Percentiles rank a stretch among this genome's conserved stretches.
Evolutionary conservation across 2,797 vertebrate species (phyloP).

Genomic region (Anguilla pacifica): DNA sequence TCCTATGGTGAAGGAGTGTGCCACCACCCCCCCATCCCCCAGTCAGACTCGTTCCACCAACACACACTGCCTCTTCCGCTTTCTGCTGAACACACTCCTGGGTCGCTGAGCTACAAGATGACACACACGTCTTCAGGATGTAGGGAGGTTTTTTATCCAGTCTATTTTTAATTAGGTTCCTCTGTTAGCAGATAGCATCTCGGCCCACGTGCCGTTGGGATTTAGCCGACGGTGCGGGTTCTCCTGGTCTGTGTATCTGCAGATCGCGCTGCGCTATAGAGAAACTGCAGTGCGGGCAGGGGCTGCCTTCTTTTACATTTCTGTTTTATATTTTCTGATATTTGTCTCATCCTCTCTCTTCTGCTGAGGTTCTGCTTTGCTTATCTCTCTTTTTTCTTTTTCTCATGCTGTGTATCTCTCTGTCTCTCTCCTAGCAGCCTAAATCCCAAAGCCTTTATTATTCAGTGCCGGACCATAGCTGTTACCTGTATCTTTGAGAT

Average conservation of each 20-base stretch:
- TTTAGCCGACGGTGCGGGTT: not conserved
- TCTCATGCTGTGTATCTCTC: not conserved
- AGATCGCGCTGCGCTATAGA: not conserved
- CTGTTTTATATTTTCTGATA: not conserved
- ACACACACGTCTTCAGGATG: not conserved
- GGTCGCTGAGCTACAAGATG: not conserved
- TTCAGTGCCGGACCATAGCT: not conserved
- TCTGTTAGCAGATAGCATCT: not conserved
- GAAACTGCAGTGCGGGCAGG: slow-evolving; percentile 4
- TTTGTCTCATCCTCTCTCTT: not conserved
- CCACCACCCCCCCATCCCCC: not conserved
- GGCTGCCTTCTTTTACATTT: not conserved
- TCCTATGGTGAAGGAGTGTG: not conserved
- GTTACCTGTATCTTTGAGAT: not conserved
- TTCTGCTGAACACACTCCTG: not conserved
- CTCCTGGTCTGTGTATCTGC: not conserved
- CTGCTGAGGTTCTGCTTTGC: not conserved
- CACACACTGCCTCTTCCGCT: not conserved
- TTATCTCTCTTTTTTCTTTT: not conserved
- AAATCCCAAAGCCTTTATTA: not conserved
- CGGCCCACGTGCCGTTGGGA: not conserved
- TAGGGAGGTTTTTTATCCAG: not conserved
- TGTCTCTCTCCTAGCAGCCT: not conserved
- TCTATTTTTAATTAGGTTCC: not conserved
- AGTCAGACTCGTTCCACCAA: not conserved